Conservation (phyloP, 2,888 invertebrate species). For the Drosophila peninsularis region DNA sequence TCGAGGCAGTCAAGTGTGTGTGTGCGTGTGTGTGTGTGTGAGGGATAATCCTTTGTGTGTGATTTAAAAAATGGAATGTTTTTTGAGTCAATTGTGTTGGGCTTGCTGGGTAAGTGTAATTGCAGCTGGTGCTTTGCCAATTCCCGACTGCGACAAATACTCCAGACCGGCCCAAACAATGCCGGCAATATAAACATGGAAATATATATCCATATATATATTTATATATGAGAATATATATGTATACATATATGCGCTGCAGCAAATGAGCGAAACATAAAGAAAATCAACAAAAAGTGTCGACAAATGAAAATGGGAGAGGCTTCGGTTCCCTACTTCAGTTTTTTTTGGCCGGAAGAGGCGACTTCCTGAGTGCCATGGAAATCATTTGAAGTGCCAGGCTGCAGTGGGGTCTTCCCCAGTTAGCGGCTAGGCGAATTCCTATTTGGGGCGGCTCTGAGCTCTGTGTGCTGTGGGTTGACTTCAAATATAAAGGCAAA, state of each 20-base stretch:
- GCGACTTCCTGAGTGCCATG: constrained; percentile 68
- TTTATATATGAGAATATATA: constrained; percentile 3
- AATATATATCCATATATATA: not conserved
- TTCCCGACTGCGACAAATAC: constrained; percentile 60
- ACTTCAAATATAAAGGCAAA: constrained; percentile 53
- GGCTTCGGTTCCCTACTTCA: constrained; percentile 20
- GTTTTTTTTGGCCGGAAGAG: constrained; percentile 51
- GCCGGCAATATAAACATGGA: constrained; percentile 18
- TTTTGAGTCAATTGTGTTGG: constrained; percentile 48
- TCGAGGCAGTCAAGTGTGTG: constrained; percentile 45
- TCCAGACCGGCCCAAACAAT: constrained; percentile 51
- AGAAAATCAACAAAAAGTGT: constrained; percentile 52
- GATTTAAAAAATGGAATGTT: constrained; percentile 52
- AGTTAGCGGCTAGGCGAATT: constrained; percentile 32
- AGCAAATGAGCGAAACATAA: constrained; percentile 53
- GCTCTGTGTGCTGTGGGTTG: constrained; percentile 38
- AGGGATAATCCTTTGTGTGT: constrained; percentile 55
- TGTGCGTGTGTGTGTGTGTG: constrained; percentile 22
- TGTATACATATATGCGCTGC: constrained; percentile 40
- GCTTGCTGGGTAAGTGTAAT: constrained; percentile 42
- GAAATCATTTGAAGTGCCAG: constrained; percentile 60
- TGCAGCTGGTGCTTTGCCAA: constrained; percentile 58
- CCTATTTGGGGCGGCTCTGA: constrained; percentile 50
- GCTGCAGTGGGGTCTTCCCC: constrained; percentile 35
- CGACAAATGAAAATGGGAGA: constrained; percentile 41